phyloP scores from a whole-genome alignment of 1,140 invertebrate species.

The Listronotus oregonensis region DNA sequence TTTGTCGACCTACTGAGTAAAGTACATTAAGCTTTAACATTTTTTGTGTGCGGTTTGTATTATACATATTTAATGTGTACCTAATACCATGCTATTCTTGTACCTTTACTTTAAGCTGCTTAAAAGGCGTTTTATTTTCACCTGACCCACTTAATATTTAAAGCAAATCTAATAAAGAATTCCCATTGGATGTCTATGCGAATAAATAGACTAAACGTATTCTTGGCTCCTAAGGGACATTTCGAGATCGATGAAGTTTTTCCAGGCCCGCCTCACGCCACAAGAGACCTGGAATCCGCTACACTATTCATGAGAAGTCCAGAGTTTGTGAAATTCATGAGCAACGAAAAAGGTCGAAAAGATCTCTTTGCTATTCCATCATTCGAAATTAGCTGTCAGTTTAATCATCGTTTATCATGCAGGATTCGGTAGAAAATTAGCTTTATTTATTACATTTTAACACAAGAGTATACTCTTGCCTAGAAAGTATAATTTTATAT shows the following conservation, averaged over 20 bases:
- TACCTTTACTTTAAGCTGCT: no score
- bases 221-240: constrained; percentile 14
- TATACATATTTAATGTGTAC: no score
- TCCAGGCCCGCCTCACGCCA: constrained; percentile 13
- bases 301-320: constrained; percentile 32
- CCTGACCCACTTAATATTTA: constrained; percentile 3
- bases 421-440: no score
- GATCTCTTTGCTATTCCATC: constrained; percentile 9
- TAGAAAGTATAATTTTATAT: no score
- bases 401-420: constrained; percentile 31
- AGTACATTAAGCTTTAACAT: no score
- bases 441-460: no score
- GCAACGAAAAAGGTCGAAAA: constrained; percentile 16
- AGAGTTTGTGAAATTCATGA: constrained; percentile 33
- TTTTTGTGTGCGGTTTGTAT: no score
- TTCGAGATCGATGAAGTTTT: constrained; percentile 24
- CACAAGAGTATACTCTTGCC: no score
- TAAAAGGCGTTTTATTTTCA: background rate
- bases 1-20: no score
- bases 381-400: constrained; percentile 29
- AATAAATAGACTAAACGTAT: constrained; percentile 32
- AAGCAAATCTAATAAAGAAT: constrained; percentile 29
- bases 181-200: constrained; percentile 24
- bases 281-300: constrained; percentile 22
- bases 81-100: no score